A percentile compares a stretch with the other conserved stretches of the same genome.
phyloP scores from a whole-genome alignment of 53 echinoderm and acorn worm genomes.

The Temnopleurus reevesii region DNA sequence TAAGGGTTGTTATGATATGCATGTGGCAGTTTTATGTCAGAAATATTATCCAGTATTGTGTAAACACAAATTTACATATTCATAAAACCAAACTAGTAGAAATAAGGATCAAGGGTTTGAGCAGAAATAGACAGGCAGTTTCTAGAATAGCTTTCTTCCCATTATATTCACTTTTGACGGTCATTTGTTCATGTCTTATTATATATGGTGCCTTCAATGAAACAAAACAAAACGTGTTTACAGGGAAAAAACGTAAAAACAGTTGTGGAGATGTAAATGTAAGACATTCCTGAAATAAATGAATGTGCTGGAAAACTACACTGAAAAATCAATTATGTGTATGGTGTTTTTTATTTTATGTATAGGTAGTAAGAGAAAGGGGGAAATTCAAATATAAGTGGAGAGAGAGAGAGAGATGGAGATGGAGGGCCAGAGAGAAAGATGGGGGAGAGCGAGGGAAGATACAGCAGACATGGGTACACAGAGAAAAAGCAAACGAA shows the following conservation, averaged over 20 bases:
- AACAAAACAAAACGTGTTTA: constrained; percentile 26
- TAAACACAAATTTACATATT: too few relatives aligned
- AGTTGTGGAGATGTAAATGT: constrained; percentile 29
- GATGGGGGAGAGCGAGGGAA: background rate
- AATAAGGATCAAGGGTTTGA: too few relatives aligned
- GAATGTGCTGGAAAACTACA: constrained; percentile 58
- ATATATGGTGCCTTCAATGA: constrained; percentile 59
- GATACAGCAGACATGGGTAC: background rate
- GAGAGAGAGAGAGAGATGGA: background rate
- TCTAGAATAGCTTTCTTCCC: background rate
- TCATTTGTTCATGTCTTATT: constrained; percentile 31
- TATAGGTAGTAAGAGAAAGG: too few relatives aligned
- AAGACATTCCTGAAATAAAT: constrained; percentile 60
- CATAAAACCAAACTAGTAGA: too few relatives aligned
- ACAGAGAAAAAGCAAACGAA: too few relatives aligned
- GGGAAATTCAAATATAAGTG: background rate
- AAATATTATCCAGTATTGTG: too few relatives aligned
- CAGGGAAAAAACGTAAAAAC: constrained; percentile 31
- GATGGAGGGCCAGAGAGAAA: background rate
- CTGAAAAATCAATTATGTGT: background rate
- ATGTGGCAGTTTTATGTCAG: too few relatives aligned
- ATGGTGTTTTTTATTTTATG: background rate
- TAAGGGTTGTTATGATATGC: too few relatives aligned
- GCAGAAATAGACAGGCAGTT: background rate
- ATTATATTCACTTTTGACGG: constrained; percentile 1